A percentile compares a stretch with the other conserved stretches of the same genome.
Evolutionary conservation across 2,888 invertebrate species (phyloP).

Genomic region (Rhynchonema sp.): DNA sequence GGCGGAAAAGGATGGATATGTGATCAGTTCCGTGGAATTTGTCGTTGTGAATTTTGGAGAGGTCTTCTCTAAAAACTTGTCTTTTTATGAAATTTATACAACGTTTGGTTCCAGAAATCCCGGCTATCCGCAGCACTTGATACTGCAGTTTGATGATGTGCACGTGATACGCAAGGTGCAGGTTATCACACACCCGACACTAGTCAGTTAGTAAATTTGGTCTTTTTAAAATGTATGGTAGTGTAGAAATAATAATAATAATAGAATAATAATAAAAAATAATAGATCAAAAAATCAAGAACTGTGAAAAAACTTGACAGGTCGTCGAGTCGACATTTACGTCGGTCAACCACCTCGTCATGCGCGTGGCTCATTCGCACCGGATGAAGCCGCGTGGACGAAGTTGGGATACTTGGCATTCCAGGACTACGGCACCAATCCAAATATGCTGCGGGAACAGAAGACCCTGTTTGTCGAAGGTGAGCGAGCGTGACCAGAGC

Average conservation of each 20-base stretch:
- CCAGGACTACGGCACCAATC: not conserved
- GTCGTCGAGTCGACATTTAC: not conserved
- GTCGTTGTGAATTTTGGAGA: not conserved
- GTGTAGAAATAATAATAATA: too few relatives aligned
- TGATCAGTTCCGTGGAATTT: not conserved
- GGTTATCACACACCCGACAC: not conserved
- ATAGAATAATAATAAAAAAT: too few relatives aligned
- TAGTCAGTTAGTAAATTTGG: not conserved
- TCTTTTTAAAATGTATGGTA: not conserved
- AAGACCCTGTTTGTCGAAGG: not conserved
- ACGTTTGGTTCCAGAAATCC: not conserved
- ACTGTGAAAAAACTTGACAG: not conserved
- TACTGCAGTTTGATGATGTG: not conserved
- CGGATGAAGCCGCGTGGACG: not conserved
- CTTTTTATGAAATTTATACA: not conserved
- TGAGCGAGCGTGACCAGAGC: too few relatives aligned
- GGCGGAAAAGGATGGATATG: not conserved
- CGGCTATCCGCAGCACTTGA: not conserved
- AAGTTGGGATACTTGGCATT: not conserved
- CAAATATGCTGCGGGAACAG: not conserved
- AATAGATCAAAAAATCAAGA: not conserved
- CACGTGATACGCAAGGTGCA: not conserved
- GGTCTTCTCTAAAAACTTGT: not conserved
- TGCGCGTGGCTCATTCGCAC: not conserved
- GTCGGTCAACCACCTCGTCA: not conserved